Conservation (phyloP, 1,140 invertebrate genomes). For the Meloidogyne hapla region DNA sequence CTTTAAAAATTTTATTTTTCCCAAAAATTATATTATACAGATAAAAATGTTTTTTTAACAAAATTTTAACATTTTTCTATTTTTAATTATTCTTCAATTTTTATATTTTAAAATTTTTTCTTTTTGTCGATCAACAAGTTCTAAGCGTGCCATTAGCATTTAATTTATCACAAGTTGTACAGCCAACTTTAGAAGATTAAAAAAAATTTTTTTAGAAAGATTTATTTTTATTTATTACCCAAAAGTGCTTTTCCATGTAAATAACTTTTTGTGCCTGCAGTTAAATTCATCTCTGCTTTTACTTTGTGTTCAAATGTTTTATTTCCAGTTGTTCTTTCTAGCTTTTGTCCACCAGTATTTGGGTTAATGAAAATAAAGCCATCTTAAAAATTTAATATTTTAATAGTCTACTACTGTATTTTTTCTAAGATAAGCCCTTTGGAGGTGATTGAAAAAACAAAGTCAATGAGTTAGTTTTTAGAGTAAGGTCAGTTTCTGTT, state of each 20-base stretch:
- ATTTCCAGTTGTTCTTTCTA: neutral
- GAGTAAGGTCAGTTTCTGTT: too few species aligned
- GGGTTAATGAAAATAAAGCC: neutral
- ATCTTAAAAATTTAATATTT: neutral
- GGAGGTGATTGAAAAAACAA: too few species aligned
- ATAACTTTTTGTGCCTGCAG: neutral
- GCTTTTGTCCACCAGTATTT: conserved; percentile 5
- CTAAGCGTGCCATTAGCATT: neutral
- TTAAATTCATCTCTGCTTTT: neutral
- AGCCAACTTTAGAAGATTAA: neutral
- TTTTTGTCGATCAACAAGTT: too few species aligned
- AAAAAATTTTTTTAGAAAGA: neutral
- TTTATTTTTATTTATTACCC: neutral
- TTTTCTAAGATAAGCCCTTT: too few species aligned
- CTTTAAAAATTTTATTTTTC: too few species aligned
- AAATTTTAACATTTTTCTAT: too few species aligned
- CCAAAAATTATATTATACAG: too few species aligned
- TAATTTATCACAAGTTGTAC: neutral
- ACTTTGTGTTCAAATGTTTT: neutral
- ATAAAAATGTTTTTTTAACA: too few species aligned
- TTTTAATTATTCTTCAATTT: too few species aligned
- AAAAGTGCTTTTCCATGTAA: neutral
- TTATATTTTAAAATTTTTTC: too few species aligned
- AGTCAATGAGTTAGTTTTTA: too few species aligned
- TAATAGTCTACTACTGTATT: too few species aligned